phyloP scores from a whole-genome alignment of 1,140 invertebrate species.

The Cydia splendana region DNA sequence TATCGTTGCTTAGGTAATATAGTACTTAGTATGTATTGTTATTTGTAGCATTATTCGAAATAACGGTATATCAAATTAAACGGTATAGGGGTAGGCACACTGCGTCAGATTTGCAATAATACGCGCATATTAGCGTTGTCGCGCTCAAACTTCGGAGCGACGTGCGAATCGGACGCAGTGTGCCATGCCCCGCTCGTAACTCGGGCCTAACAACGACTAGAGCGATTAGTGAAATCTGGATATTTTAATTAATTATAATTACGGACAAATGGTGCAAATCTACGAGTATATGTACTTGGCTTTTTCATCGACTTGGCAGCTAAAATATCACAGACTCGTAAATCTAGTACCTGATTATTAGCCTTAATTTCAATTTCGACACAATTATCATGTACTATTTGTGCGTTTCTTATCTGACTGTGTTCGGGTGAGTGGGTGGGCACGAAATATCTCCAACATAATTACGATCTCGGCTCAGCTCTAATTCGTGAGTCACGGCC shows the following conservation, averaged over 20 bases:
- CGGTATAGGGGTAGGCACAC: no score
- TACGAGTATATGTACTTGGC: not conserved
- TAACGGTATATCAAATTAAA: no score
- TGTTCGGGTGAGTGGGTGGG: slow-evolving; percentile 52
- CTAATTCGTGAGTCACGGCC: slow-evolving; percentile 76
- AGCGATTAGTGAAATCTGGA: not conserved
- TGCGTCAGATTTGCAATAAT: no score
- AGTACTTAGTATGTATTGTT: no score
- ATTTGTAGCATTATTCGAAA: no score
- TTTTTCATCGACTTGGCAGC: not conserved
- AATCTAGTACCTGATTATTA: slow-evolving; percentile 45
- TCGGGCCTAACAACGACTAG: not conserved
- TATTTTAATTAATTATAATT: not conserved
- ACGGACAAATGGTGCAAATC: not conserved
- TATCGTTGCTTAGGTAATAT: no score
- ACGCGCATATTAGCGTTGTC: no score
- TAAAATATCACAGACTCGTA: not conserved
- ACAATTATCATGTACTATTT: slow-evolving; percentile 56
- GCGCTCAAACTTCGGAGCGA: no score
- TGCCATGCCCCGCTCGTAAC: no score
- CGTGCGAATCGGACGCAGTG: no score
- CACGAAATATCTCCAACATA: slow-evolving; percentile 68
- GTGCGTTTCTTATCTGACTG: slow-evolving; percentile 48
- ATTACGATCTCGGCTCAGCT: slow-evolving; percentile 69
- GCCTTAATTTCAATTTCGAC: slow-evolving; percentile 59